Conservation (phyloP, 2,888 invertebrate genomes). For the Stenurella melanura region DNA sequence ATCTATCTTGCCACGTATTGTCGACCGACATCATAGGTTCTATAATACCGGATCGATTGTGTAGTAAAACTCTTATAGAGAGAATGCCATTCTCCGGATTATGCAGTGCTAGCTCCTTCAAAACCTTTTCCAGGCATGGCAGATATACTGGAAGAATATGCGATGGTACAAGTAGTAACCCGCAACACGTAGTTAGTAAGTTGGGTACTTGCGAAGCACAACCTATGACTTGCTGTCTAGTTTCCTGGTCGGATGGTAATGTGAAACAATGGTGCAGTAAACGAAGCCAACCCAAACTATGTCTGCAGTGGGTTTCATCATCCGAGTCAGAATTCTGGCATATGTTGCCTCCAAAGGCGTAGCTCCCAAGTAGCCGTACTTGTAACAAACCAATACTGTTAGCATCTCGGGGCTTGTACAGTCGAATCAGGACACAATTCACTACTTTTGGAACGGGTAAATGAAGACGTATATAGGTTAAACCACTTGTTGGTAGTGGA, state of each 20-base stretch:
- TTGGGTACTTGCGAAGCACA: slow-evolving; percentile 81
- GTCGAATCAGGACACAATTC: slow-evolving; percentile 83
- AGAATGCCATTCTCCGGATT: slow-evolving; percentile 78
- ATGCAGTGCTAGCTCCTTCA: slow-evolving; percentile 82
- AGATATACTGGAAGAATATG: slow-evolving; percentile 78
- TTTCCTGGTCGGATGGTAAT: slow-evolving; percentile 71
- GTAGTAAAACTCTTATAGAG: slow-evolving; percentile 77
- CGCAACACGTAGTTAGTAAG: slow-evolving; percentile 82
- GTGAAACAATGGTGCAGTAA: slow-evolving; percentile 87
- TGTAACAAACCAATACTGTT: slow-evolving; percentile 92
- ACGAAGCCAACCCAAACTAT: slow-evolving; percentile 81
- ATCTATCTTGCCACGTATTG: slow-evolving; percentile 66
- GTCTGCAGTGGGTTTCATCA: slow-evolving; percentile 75
- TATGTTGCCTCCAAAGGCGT: slow-evolving; percentile 83
- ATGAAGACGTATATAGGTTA: slow-evolving; percentile 90
- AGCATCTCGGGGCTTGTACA: slow-evolving; percentile 92
- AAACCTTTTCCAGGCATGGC: slow-evolving; percentile 80
- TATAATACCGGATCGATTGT: slow-evolving; percentile 74
- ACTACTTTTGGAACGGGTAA: slow-evolving; percentile 90
- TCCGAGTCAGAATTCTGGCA: slow-evolving; percentile 71
- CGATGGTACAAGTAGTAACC: slow-evolving; percentile 82
- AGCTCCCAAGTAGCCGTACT: slow-evolving; percentile 88
- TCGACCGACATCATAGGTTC: slow-evolving; percentile 67
- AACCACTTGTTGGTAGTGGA: slow-evolving; percentile 90
- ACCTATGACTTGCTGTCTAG: slow-evolving; percentile 75